Evolutionary conservation across 2,113 vertebrate species (phyloP).

Genomic region (Psephotus haematonotus): DNA sequence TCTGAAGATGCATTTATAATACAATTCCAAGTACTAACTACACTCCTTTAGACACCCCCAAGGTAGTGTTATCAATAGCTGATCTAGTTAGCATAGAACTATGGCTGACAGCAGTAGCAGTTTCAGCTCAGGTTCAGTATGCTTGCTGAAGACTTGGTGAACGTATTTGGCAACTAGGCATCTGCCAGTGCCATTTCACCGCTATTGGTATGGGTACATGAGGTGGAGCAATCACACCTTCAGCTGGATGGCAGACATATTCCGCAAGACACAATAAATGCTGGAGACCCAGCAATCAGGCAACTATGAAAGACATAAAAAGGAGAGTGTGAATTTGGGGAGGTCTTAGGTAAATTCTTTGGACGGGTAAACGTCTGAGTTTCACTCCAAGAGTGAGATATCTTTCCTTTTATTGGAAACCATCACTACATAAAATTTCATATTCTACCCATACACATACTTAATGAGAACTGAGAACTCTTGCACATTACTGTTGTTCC

Average conservation of each 20-base stretch:
- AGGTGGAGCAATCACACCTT: not conserved
- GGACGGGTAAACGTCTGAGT: not conserved
- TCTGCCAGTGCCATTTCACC: not conserved
- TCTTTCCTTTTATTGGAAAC: slow-evolving; percentile 53
- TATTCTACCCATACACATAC: not conserved
- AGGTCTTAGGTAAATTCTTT: slow-evolving; percentile 25
- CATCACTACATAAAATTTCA: slow-evolving; percentile 43
- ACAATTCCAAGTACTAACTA: not conserved
- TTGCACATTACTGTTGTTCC: slow-evolving; percentile 15
- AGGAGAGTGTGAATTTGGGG: not conserved
- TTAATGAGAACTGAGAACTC: slow-evolving; percentile 4
- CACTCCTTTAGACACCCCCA: not conserved
- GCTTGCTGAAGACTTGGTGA: not conserved
- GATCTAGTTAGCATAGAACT: not conserved
- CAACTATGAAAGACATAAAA: not conserved
- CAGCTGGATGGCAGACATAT: not conserved
- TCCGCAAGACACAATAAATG: not conserved
- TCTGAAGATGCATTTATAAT: not conserved
- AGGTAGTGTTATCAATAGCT: not conserved
- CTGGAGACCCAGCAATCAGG: not conserved
- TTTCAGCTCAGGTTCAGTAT: not conserved
- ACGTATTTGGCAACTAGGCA: not conserved
- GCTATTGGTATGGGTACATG: not conserved
- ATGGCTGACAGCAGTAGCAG: not conserved
- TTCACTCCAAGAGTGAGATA: slow-evolving; percentile 26